Conservation (phyloP, 2,797 vertebrate genomes). For the Percopsis omiscomaycus region DNA sequence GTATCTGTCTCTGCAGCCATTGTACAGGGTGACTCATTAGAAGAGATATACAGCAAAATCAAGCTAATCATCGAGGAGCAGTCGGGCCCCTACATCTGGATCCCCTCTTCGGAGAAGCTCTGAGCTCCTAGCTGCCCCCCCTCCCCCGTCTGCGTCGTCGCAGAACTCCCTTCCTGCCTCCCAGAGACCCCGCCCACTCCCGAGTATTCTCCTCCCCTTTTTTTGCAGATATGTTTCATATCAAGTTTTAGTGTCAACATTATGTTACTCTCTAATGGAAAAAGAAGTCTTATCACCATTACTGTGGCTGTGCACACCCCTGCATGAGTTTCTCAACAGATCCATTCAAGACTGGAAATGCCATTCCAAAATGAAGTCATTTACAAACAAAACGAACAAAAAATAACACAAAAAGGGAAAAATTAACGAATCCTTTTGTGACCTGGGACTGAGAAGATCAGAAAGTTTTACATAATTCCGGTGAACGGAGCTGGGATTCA, state of each 20-base stretch:
- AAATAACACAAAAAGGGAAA: constrained; percentile 73
- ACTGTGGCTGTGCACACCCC: constrained; percentile 94
- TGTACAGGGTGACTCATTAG: constrained; percentile 98
- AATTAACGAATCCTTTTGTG: constrained; percentile 68
- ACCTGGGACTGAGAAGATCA: constrained; percentile 74
- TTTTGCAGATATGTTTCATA: constrained; percentile 97
- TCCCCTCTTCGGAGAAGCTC: constrained; percentile 98
- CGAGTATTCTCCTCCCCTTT: constrained; percentile 82
- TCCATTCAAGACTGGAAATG: constrained; percentile 90
- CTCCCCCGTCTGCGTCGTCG: constrained; percentile 67
- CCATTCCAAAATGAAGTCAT: constrained; percentile 80
- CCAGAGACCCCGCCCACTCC: constrained; percentile 87
- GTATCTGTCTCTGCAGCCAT: constrained; percentile 82
- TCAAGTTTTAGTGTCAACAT: constrained; percentile 99
- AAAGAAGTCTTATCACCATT: constrained; percentile 92
- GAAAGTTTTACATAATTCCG: constrained; percentile 68
- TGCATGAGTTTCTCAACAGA: constrained; percentile 98
- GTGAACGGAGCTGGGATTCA: constrained; percentile 62
- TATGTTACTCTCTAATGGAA: constrained; percentile 86
- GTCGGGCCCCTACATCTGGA: constrained; percentile 99
- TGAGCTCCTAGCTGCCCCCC: constrained; percentile 81
- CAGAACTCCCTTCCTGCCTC: constrained; percentile 56
- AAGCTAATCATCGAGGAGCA: constrained; percentile 99
- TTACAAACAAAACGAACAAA: constrained; percentile 40
- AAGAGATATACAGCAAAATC: constrained; percentile 99